Base-by-base conservation (phyloP, 2,888 invertebrate genomes). In the Lepidochrysops patricia region DNA sequence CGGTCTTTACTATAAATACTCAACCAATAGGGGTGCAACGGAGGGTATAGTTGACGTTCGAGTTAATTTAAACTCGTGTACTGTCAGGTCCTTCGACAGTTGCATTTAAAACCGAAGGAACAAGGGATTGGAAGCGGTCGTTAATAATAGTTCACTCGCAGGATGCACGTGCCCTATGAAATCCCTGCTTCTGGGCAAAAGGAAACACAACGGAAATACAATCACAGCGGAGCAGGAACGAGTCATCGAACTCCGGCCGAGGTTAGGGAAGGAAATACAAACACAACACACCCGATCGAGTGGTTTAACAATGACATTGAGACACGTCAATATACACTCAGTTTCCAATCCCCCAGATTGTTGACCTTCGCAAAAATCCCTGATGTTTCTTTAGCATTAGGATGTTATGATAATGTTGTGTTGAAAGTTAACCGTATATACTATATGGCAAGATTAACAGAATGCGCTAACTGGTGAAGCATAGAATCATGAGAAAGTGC, bases 1-100 rank as follows among this genome's bases (percentile, higher is more conserved):
- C 80, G 82, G 80, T 83, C 80, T 82, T 75, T 74, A 76, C 80
- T 74, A 85, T 88, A 87, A 86, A 87, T 88, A 52, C 37, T 26
- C 79, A 77, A 67, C 72, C 66, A 64, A 63, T 66, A 68, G 79
- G 83, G 80, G 84, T 84, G 82, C 52, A 13, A 37, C 37, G 52
- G 35, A 57, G 27, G 57, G 26, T 29, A 43, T 52, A 29, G 29
- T 12, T 54, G 54, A 52, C 52, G 52, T 13, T 27, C 7, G 27
- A 54, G 54, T 54, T 54, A 54, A 29, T 50, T 50, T 13, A 26
- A 54, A 54, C 32, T 54, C 7, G 52, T 52, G 52, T 52, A 9
- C 43, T 26, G 50, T 50, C 50, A 26, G 50, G 26, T 26, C 54
- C 15, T 15, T 9, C 19, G 15, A 15, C 19, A 15, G 32, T 3